These are phyloP conservation scores for Chloropsis hardwickii DNA, from an alignment of 2,113 vertebrate species.

Conservation along the genomic window DNA sequence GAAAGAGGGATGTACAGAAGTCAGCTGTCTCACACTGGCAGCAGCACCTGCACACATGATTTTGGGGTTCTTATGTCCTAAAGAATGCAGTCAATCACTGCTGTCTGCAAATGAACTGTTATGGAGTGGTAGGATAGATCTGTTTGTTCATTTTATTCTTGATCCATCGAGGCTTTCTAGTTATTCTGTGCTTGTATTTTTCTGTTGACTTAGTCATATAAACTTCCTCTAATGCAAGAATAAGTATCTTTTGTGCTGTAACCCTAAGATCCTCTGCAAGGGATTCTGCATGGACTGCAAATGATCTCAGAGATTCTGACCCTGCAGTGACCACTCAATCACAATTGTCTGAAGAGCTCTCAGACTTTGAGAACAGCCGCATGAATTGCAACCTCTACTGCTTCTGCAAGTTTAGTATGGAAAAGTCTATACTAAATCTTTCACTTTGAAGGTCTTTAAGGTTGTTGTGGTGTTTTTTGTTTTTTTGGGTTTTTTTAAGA, in stretches of 20 bases:
- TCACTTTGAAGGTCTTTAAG: not conserved
- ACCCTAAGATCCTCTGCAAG: not conserved
- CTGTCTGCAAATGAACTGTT: rapidly evolving
- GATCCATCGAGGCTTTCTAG: not conserved
- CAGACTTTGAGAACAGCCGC: not conserved
- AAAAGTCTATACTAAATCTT: not conserved
- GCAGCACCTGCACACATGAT: not conserved
- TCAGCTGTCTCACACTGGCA: not conserved
- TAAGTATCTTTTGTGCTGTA: not conserved
- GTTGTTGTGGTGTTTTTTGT: not conserved
- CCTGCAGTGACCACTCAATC: not conserved
- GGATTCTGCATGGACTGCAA: not conserved
- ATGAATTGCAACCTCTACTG: not conserved
- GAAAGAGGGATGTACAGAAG: not conserved
- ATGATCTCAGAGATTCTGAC: not conserved
- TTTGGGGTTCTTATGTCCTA: not conserved
- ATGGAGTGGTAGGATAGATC: not conserved
- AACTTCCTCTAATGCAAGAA: not conserved
- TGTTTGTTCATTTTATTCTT: not conserved
- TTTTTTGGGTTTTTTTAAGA: not conserved
- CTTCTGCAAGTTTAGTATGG: not conserved
- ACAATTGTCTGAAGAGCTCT: not conserved
- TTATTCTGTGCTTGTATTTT: not conserved
- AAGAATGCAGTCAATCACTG: not conserved
- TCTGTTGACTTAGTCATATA: constrained; percentile 20